Percentiles rank a stretch among this genome's conserved stretches.
phyloP scores from a whole-genome alignment of 2,113 vertebrate genomes.

The Muscicapa adusta region DNA sequence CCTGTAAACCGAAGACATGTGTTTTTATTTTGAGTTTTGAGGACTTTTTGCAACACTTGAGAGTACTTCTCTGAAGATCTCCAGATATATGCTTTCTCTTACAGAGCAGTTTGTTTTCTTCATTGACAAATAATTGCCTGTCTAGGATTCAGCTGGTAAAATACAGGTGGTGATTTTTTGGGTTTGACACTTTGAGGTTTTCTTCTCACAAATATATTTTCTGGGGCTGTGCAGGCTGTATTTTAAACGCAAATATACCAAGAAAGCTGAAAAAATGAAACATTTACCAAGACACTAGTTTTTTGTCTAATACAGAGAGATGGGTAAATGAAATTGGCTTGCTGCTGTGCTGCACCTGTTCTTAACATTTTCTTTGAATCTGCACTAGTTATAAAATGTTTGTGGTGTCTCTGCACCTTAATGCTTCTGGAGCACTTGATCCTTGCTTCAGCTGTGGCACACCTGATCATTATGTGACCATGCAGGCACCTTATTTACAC shows the following conservation, averaged over 20 bases:
- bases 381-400: background rate
- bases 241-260: background rate
- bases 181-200: background rate
- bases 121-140: background rate
- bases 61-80: background rate
- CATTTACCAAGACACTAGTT: background rate
- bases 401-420: background rate
- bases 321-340: background rate
- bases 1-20: background rate
- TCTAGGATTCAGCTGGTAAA: background rate
- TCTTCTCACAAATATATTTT: background rate
- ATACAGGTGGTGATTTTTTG: background rate
- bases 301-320: background rate
- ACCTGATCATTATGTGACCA: background rate
- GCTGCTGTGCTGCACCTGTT: slow-evolving; percentile 18
- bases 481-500: background rate
- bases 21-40: background rate
- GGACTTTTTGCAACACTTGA: background rate
- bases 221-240: background rate
- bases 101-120: background rate
- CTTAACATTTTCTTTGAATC: background rate
- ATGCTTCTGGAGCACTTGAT: background rate
- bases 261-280: background rate
- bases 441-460: background rate
- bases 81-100: background rate